Evolutionary conservation across 2,113 vertebrate species (phyloP).

Genomic region (Notiomystis cincta): DNA sequence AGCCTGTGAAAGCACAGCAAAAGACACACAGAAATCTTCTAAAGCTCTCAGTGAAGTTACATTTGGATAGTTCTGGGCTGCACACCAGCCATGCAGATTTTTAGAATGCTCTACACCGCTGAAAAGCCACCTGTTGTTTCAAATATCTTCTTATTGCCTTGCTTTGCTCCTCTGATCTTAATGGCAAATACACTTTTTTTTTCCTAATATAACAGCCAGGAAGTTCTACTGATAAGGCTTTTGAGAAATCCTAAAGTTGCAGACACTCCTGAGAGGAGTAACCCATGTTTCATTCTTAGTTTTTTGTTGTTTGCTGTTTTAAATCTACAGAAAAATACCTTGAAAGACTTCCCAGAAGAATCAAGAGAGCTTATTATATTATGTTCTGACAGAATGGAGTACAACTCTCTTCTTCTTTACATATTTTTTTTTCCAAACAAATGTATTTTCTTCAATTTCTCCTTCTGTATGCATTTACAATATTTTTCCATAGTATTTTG

Average conservation of each 20-base stretch:
- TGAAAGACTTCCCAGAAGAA: background rate
- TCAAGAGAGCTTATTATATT: background rate
- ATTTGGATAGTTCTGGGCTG: too few relatives aligned
- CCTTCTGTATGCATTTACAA: background rate
- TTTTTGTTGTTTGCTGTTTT: background rate
- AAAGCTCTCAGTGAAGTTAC: background rate
- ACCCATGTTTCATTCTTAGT: background rate
- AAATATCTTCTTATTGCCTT: background rate
- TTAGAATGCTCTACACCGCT: background rate
- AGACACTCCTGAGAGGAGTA: background rate
- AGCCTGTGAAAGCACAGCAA: rapidly evolving
- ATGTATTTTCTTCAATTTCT: background rate
- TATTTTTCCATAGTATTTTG: background rate
- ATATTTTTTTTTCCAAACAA: background rate
- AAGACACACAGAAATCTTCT: background rate
- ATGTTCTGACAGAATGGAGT: background rate
- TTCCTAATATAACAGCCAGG: background rate
- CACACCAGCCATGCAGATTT: background rate
- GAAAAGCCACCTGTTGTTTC: background rate
- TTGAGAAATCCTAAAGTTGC: background rate
- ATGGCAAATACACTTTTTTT: background rate
- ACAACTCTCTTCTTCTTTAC: background rate
- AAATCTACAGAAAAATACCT: background rate
- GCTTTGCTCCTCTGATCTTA: background rate
- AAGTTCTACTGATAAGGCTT: background rate